A percentile compares a stretch with the other conserved stretches of the same genome.
These are phyloP conservation scores for Paragorgia papillata DNA, from an alignment of 92 coral and sea anemone species.

Conservation along the genomic window DNA sequence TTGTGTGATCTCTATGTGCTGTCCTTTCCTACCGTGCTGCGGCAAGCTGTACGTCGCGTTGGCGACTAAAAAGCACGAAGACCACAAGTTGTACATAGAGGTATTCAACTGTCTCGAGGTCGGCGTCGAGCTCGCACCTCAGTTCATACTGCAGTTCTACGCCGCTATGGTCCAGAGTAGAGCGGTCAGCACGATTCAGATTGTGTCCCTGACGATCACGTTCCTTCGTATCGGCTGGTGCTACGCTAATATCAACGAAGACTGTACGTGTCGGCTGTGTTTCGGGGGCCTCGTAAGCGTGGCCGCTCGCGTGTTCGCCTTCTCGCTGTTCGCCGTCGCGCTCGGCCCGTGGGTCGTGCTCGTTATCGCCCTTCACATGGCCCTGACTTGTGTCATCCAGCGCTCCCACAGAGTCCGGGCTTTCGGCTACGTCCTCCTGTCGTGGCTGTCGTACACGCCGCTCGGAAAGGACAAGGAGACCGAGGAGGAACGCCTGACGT, in stretches of 20 bases:
- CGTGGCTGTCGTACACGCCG: constrained; percentile 51
- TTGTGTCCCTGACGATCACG: constrained; percentile 52
- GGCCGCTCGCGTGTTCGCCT: constrained; percentile 53
- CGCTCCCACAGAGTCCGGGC: constrained; percentile 32
- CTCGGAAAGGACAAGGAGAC: constrained; percentile 42
- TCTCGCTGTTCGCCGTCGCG: constrained; percentile 53
- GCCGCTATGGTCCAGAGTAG: constrained; percentile 46
- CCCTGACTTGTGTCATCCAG: constrained; percentile 28
- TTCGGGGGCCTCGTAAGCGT: constrained; percentile 42
- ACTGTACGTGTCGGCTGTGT: constrained; percentile 36
- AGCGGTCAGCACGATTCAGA: constrained; percentile 53
- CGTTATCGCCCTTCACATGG: constrained; percentile 41
- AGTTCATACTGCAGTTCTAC: constrained; percentile 62
- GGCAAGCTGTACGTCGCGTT: constrained; percentile 23
- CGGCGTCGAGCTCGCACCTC: constrained; percentile 57
- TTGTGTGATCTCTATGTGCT: constrained; percentile 8
- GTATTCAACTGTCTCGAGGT: constrained; percentile 46
- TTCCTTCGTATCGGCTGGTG: constrained; percentile 55
- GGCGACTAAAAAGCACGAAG: constrained; percentile 31
- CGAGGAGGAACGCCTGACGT: constrained; percentile 24
- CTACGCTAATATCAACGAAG: constrained; percentile 40
- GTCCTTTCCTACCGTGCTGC: constrained; percentile 41
- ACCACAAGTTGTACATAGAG: constrained; percentile 31
- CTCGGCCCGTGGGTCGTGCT: constrained; percentile 55
- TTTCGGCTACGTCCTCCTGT: constrained; percentile 36